Conservation (phyloP, 2,888 invertebrate genomes). For the Tenodera sinensis region DNA sequence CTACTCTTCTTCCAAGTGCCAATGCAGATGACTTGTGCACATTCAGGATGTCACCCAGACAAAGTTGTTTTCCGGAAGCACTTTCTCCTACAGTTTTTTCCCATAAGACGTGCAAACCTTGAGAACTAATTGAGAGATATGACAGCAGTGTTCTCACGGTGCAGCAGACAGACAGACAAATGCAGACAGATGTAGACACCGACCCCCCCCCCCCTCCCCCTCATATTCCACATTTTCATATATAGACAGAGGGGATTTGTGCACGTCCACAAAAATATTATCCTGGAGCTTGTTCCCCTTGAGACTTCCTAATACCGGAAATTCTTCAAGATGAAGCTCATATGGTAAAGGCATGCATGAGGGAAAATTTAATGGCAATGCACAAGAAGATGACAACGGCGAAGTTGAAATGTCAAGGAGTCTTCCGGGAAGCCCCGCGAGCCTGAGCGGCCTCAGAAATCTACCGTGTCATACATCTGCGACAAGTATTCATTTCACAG, state of each 20-base stretch:
- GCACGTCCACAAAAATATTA: neutral
- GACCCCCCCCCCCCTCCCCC: too few relatives aligned
- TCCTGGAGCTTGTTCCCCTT: neutral
- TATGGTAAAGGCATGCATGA: neutral
- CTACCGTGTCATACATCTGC: neutral
- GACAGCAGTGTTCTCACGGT: neutral
- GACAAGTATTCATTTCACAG: neutral
- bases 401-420: constrained; percentile 9
- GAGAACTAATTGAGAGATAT: neutral
- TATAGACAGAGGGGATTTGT: neutral
- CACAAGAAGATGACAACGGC: neutral
- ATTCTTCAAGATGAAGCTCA: neutral
- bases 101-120: neutral
- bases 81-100: neutral
- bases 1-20: too few relatives aligned
- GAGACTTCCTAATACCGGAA: constrained; percentile 2
- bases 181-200: neutral
- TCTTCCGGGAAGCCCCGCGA: constrained; percentile 9
- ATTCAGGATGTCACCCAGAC: too few relatives aligned
- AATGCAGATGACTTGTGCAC: too few relatives aligned
- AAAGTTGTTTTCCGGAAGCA: too few relatives aligned
- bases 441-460: neutral
- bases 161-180: neutral
- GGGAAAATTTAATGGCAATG: neutral
- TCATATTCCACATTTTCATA: neutral